Base-by-base conservation (phyloP, 2,888 invertebrate species). In the Resseliella maxima region DNA sequence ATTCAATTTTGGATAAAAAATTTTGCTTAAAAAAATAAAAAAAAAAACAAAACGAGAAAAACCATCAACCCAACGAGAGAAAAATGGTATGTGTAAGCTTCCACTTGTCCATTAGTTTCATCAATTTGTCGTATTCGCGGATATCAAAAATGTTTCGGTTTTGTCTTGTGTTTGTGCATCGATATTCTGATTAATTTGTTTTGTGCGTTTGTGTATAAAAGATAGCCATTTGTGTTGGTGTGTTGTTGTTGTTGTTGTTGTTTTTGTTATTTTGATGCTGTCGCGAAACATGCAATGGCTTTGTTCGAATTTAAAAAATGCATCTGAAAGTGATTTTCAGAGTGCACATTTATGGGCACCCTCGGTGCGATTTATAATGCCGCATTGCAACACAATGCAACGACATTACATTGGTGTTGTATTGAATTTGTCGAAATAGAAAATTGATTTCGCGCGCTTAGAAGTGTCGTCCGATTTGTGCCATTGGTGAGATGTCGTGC, bases 1-100 rank as follows among this genome's bases (percentile, higher is more conserved):
- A 83, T n/a, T 54, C 54, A 36, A 81, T 81, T 21, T 83, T 83
- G 83, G 83, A 83, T 83, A n/a, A 38, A n/a, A 38, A 83, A 83
- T 83, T 83, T 8, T 38, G 36, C 38, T 38, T n/a, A n/a, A n/a
- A n/a, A n/a, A n/a, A n/a, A n/a, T n/a, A n/a, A n/a, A n/a, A n/a
- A n/a, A 18, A 54, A 21, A n/a, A n/a, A n/a, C n/a, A n/a, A n/a
- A n/a, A n/a, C n/a, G n/a, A 18, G 1, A 21, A 83, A 83, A 36
- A 38, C 18, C 83, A 83, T n/a, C 83, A 1, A 3, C 59, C 59
- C 50, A 2, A 2, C 50, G 10, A 50, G 15, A 50, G 24, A 83
- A 36, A 83, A 83, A 83, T 83, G 83, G 83, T 83, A 83, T 83
- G 81, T 81, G 81, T 81, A 15, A 35, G 24, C 59, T 59, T 59